phyloP scores from a whole-genome alignment of 2,113 vertebrate species.

The Daubentonia madagascariensis region DNA sequence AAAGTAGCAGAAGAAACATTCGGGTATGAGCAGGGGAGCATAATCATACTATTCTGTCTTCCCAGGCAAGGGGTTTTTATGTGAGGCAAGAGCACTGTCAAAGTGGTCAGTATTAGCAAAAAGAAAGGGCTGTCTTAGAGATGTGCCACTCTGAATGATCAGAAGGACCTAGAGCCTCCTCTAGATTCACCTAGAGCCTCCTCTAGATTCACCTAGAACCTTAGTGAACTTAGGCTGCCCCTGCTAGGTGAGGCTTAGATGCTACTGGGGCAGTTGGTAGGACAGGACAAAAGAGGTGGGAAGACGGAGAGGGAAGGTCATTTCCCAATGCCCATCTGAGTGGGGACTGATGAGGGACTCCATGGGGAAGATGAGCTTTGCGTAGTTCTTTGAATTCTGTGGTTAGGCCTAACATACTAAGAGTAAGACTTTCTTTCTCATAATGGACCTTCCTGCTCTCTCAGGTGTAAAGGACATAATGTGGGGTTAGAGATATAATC shows the following conservation, averaged over 20 bases:
- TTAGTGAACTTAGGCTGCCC: background rate
- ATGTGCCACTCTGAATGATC: background rate
- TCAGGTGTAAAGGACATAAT: background rate
- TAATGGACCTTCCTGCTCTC: background rate
- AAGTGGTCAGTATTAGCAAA: background rate
- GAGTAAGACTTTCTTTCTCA: background rate
- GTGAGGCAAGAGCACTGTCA: background rate
- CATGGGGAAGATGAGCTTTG: background rate
- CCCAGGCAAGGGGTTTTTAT: background rate
- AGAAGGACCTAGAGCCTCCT: no score
- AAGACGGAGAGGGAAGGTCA: background rate
- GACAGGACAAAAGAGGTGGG: background rate
- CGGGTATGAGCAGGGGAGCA: background rate
- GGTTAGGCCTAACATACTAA: background rate
- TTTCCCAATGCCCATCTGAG: background rate
- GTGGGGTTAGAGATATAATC: background rate
- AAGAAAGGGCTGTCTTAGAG: background rate
- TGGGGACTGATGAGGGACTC: background rate
- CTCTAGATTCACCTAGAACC: background rate
- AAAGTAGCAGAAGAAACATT: background rate
- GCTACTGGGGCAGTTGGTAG: background rate
- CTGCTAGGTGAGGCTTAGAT: background rate
- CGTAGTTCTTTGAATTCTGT: background rate
- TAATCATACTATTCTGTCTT: background rate
- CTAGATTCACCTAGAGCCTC: background rate